Percentiles rank a stretch among this genome's conserved stretches.
These are phyloP conservation scores for Drosophila sturtevanti DNA, from an alignment of 1,140 invertebrate species.

Conservation along the genomic window DNA sequence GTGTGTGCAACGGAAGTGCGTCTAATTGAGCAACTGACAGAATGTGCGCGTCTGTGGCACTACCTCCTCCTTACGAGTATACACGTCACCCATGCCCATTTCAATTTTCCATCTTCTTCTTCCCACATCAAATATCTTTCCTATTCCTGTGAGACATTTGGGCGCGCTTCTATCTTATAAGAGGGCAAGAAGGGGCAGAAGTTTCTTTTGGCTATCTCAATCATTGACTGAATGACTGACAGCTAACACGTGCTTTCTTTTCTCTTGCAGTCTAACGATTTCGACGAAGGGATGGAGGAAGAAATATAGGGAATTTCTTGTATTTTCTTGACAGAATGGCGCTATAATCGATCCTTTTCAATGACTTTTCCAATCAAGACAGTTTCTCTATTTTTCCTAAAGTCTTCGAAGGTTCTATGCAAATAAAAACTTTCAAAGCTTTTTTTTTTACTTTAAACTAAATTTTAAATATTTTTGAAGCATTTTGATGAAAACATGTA, in stretches of 20 bases:
- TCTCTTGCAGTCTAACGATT: slow-evolving; percentile 20
- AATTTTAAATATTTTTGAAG: too few species aligned
- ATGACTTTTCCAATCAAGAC: neutral
- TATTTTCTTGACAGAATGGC: neutral
- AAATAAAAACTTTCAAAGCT: too few species aligned
- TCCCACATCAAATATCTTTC: neutral
- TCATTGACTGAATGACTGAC: slow-evolving; percentile 49
- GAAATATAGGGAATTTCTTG: neutral
- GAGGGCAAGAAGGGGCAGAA: neutral
- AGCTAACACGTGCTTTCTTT: slow-evolving; percentile 45
- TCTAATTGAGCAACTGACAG: slow-evolving; percentile 77
- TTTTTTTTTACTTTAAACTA: too few species aligned
- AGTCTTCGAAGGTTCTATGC: too few species aligned
- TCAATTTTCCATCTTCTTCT: neutral
- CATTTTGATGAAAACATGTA: too few species aligned
- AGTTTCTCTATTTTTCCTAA: neutral
- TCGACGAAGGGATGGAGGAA: neutral
- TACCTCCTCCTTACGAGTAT: neutral
- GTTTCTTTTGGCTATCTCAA: slow-evolving; percentile 42
- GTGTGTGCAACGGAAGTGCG: slow-evolving; percentile 67
- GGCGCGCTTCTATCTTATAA: neutral
- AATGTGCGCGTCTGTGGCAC: slow-evolving; percentile 54
- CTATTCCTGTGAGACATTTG: slow-evolving; percentile 15
- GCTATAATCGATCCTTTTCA: neutral
- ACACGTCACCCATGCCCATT: neutral